Evolutionary conservation across 2,113 vertebrate species (phyloP), one percentile per base, ranked within the genome.

Genomic region (Rhagologus leucostigma): DNA sequence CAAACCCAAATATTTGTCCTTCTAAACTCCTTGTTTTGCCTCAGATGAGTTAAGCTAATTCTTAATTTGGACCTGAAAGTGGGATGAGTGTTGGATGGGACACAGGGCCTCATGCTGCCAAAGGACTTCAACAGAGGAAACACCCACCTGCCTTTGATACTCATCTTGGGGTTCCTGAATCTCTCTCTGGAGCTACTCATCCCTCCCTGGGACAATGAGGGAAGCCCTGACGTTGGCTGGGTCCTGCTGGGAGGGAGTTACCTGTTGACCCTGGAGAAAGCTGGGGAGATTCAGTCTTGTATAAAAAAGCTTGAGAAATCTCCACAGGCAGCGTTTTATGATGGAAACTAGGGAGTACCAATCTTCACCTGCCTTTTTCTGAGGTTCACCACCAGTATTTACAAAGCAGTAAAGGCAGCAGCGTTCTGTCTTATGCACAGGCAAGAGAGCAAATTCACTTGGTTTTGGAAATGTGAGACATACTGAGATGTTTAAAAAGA

Each of bases 321-420:
- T 52, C 47, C 10, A 6, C 0, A 0, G 37, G 18, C 20, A 68
- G 37, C 0, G 0, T 49, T 85, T 94, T 65, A 9, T 65, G 42
- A 21, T 59, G 41, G 33, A 33, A 89, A 87, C 13, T 3, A 33
- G 44, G 73, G 24, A 67, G 20, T 1, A 49, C n/a, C 26, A 67
- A 15, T 46, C 21, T 80, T 90, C 44, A 63, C 27, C 39, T 74
- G 59, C 27, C 7, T 63, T 53, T 52, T 91, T 69, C 77, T 82
- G 87, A 88, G 59, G 60, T 41, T 65, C 49, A 71, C 70, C 49
- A 15, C 60, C 22, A 37, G 9, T 59, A 41, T 92, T 94, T 86
- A 74, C 68, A 78, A 68, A 75, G 79, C 44, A 81, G 22, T 53
- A 78, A 90, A 83, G 2, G 29, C 70, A 77, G 47, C 44, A 39